Evolutionary conservation across 1,140 invertebrate genomes (phyloP), one percentile per base, ranked within the genome.

Genomic region (Drosophila persimilis): DNA sequence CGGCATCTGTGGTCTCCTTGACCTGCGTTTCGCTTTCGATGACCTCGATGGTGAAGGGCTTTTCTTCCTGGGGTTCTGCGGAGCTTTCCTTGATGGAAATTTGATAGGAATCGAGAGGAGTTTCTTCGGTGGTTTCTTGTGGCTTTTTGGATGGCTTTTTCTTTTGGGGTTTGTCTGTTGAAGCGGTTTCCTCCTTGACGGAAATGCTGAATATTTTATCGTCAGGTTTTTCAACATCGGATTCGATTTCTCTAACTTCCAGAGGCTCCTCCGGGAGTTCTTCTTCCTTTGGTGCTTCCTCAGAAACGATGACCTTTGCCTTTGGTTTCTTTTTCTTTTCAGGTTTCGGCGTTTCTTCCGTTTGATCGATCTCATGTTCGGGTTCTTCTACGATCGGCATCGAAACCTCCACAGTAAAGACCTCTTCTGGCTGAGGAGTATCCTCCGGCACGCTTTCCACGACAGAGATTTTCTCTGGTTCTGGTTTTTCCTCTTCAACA

Each of bases 291-390:
- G 73, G 73, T 29, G 65, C 35, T 3, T 75, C 73, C 15, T 73
- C 72, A 13, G 20, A 15, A n/a, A 89, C 29, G 8, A 22, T 58
- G 51, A 73, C 63, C 51, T 64, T 73, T 57, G 71, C 91, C 80
- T 52, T 83, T 53, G 80, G 90, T 70, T 85, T 91, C 74, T 77
- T 86, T 15, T 78, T 88, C 50, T 78, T 83, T 35, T 75, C 65
- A 0, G 71, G 53, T 11, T 39, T 39, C 4, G 35, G 35, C 13
- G 35, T 13, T 39, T 39, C 35, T 11, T 39, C 35, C 3, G 35
- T 39, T 39, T 29, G 44, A 7, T 52, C 4, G 44, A 57, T 22
- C 51, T 48, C 22, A 11, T 47, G 22, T 11, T 74, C 62, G n/a
- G 64, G 46, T 26, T 63, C 45, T 13, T 77, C 77, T 6, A 20